Percentiles rank a stretch among this genome's conserved stretches.
phyloP scores from a whole-genome alignment of 35 echinoderm and acorn worm species.

The Apostichopus parvimensis region DNA sequence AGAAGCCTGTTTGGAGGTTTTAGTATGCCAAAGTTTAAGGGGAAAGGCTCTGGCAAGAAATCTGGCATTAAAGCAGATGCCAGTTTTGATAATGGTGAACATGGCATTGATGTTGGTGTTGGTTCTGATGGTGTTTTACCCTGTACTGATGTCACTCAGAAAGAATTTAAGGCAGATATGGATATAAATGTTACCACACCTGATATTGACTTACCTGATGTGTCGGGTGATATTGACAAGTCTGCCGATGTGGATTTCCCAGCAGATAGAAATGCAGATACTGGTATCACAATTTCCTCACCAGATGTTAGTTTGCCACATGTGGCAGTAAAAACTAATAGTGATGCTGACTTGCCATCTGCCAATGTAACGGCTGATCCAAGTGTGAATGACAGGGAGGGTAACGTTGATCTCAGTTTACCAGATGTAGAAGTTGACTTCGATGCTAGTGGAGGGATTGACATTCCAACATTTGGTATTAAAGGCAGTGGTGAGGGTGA shows the following conservation, averaged over 20 bases:
- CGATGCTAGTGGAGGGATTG: neutral
- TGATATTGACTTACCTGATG: neutral
- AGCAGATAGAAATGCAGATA: neutral
- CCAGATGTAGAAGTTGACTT: neutral
- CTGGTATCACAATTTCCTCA: neutral
- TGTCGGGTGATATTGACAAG: neutral
- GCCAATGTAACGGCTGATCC: neutral
- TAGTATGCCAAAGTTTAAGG: slow-evolving; percentile 14
- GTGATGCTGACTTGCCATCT: neutral
- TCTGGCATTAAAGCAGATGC: neutral
- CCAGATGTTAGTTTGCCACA: slow-evolving; percentile 16
- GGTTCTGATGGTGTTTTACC: neutral
- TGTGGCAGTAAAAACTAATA: neutral
- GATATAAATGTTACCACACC: neutral
- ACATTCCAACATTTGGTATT: neutral
- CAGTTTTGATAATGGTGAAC: slow-evolving; percentile 22
- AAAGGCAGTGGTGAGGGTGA: neutral
- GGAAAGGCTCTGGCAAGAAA: slow-evolving; percentile 3
- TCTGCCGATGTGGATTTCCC: neutral
- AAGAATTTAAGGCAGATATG: neutral
- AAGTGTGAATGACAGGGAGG: neutral
- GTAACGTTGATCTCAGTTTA: neutral
- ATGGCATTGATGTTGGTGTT: slow-evolving; percentile 5
- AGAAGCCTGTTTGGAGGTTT: neutral
- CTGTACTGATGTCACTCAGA: neutral